A percentile compares a stretch with the other conserved stretches of the same genome.
These are phyloP conservation scores for Pedicia rivosa DNA, from an alignment of 2,888 invertebrate species.

Conservation along the genomic window DNA sequence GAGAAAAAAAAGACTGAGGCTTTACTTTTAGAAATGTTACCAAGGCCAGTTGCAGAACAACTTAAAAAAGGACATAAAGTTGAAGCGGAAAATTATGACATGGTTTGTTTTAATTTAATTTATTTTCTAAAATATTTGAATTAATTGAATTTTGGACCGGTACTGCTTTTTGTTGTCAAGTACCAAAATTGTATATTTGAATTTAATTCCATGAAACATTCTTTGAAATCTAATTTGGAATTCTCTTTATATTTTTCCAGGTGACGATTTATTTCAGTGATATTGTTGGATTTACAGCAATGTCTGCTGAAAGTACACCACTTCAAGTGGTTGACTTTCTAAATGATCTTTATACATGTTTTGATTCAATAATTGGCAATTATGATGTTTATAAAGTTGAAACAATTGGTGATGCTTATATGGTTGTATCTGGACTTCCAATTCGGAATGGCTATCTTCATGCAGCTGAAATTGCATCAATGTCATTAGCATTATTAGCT, in stretches of 20 bases:
- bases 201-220: not conserved
- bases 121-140: no score
- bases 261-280: slow-evolving; percentile 87
- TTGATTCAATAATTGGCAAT: slow-evolving; percentile 84
- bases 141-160: not conserved
- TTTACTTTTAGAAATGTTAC: slow-evolving; percentile 73
- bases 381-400: slow-evolving; percentile 92
- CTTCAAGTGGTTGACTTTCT: slow-evolving; percentile 83
- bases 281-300: slow-evolving; percentile 82
- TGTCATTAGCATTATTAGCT: slow-evolving; percentile 74
- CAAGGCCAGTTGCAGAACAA: slow-evolving; percentile 82
- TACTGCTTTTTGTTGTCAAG: not conserved
- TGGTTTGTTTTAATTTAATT: no score
- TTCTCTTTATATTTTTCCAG: no score
- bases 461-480: slow-evolving; percentile 85
- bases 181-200: not conserved
- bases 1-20: slow-evolving; percentile 95
- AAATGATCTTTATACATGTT: slow-evolving; percentile 87
- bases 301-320: slow-evolving; percentile 85
- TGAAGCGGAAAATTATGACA: slow-evolving; percentile 79
- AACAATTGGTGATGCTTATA: slow-evolving; percentile 83
- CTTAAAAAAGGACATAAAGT: slow-evolving; percentile 79
- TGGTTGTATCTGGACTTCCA: slow-evolving; percentile 80
- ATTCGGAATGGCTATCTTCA: slow-evolving; percentile 77
- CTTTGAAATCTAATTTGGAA: not conserved